phyloP scores from a whole-genome alignment of 92 coral and sea anemone species.

The Palythoa grandis region DNA sequence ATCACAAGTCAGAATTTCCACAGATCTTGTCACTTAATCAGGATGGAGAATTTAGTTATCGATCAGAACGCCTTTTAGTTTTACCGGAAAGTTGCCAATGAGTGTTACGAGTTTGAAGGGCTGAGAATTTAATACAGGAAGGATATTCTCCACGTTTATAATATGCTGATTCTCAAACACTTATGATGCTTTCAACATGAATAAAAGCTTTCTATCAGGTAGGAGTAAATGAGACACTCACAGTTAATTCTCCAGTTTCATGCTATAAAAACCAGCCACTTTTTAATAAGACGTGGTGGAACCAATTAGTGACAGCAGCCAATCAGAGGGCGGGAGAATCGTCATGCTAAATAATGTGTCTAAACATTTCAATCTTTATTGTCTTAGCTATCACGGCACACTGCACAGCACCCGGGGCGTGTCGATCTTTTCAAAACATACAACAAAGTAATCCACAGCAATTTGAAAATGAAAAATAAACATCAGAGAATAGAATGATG shows the following conservation, averaged over 20 bases:
- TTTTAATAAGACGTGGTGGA: constrained; percentile 99
- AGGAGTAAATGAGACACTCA: constrained; percentile 61
- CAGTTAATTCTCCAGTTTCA: constrained; percentile 86
- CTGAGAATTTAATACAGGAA: constrained; percentile 64
- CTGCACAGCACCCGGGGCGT: constrained; percentile 97
- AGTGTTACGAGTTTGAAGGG: constrained; percentile 34
- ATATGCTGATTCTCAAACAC: constrained; percentile 49
- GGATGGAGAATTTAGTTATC: constrained; percentile 76
- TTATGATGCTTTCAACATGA: constrained; percentile 55
- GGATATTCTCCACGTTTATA: constrained; percentile 53
- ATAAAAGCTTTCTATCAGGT: constrained; percentile 65
- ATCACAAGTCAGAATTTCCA: constrained; percentile 99
- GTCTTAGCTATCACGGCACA: constrained; percentile 96
- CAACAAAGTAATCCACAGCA: constrained; percentile 96
- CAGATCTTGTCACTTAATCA: constrained; percentile 89
- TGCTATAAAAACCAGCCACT: constrained; percentile 94
- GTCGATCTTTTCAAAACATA: constrained; percentile 90
- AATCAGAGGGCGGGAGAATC: constrained; percentile 86
- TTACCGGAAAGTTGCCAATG: constrained; percentile 37
- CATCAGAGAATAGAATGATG: constrained; percentile 55
- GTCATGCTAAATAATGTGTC: constrained; percentile 99
- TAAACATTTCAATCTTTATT: constrained; percentile 99
- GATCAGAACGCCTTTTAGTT: constrained; percentile 65
- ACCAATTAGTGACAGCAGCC: constrained; percentile 93
- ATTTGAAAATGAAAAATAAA: constrained; percentile 72